Evolutionary conservation across 2,797 vertebrate genomes (phyloP).

Genomic region (Pseudochaenichthys georgianus): DNA sequence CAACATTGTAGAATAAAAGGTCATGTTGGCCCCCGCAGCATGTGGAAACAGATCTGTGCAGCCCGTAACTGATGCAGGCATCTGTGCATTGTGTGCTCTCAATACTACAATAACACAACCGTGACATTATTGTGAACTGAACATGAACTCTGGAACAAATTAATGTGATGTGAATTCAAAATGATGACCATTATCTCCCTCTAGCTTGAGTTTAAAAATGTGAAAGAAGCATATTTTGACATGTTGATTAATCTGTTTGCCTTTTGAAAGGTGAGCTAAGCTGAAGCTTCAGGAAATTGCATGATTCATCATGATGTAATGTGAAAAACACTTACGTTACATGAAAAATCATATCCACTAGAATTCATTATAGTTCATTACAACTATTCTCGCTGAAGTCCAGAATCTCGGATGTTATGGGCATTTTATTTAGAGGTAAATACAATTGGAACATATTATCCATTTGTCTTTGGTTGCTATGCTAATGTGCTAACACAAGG

Average conservation of each 20-base stretch:
- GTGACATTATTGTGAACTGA: neutral
- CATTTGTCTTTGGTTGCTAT: conserved; percentile 23
- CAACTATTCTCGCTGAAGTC: neutral
- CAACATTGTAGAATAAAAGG: neutral
- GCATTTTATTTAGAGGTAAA: conserved; percentile 34
- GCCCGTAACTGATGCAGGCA: neutral
- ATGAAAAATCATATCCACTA: neutral
- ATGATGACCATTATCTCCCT: neutral
- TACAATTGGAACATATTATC: conserved; percentile 7
- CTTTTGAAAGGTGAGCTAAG: neutral
- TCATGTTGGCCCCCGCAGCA: neutral
- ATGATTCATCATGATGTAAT: neutral
- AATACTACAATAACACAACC: neutral
- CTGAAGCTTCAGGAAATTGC: neutral
- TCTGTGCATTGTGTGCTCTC: neutral
- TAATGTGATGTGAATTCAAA: neutral
- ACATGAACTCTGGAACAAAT: neutral
- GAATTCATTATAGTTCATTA: neutral
- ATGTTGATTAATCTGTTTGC: neutral
- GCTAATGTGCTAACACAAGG: conserved; percentile 19
- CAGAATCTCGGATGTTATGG: neutral
- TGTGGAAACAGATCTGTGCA: neutral
- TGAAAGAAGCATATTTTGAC: neutral
- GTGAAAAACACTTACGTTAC: neutral
- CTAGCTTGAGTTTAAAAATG: neutral